Percentiles rank a stretch among this genome's conserved stretches.
phyloP scores from a whole-genome alignment of 2,113 vertebrate species.

The Myodes glareolus region DNA sequence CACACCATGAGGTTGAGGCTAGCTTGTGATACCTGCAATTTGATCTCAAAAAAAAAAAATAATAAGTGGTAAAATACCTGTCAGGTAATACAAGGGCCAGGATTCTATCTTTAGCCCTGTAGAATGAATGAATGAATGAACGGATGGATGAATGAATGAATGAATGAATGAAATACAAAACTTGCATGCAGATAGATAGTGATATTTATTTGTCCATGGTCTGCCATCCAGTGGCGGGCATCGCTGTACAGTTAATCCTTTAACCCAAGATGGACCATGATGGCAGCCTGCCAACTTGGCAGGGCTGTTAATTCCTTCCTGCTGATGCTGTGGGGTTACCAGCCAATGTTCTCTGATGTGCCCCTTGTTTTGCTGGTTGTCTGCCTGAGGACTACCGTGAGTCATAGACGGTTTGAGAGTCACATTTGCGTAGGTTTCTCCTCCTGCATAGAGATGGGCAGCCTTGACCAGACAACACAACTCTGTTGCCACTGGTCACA shows the following conservation, averaged over 20 bases:
- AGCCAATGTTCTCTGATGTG: not conserved
- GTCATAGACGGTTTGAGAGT: not conserved
- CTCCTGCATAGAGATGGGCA: not conserved
- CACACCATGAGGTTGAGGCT: not conserved
- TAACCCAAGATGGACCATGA: not conserved
- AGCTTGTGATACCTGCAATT: not conserved
- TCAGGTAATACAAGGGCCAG: not conserved
- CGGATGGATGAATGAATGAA: not conserved
- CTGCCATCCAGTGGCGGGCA: not conserved
- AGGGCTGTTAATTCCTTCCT: not conserved
- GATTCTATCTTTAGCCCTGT: not conserved
- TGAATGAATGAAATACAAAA: not conserved
- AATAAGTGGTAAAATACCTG: not conserved
- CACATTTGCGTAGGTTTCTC: conserved; percentile 25
- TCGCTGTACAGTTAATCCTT: not conserved
- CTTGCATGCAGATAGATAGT: not conserved
- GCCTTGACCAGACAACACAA: not conserved
- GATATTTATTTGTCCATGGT: no score
- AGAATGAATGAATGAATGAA: not conserved
- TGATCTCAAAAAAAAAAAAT: not conserved
- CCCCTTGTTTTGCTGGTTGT: not conserved
- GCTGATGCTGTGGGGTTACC: not conserved
- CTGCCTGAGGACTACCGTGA: not conserved
- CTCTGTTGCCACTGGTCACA: not conserved
- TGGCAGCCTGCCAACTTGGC: not conserved